Evolutionary conservation across 2,888 invertebrate genomes (phyloP), one percentile per base, ranked within the genome.

Genomic region (Opisthograptis luteolata): DNA sequence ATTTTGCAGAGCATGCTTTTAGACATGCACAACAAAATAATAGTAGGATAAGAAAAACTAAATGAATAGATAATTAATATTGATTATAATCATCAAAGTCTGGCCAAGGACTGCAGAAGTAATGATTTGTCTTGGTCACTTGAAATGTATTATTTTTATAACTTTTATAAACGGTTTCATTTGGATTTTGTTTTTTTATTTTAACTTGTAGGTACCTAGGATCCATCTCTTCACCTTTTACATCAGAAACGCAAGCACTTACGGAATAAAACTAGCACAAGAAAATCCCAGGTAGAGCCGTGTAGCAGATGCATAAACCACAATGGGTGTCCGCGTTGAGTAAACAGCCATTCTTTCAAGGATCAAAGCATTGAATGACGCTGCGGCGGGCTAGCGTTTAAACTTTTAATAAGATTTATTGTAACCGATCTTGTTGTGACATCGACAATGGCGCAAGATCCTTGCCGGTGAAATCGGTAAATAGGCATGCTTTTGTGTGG

Each of bases 361-460:
- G 73, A 83, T 84, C 80, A 77, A 77, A 78, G 68, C 69, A 58
- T 73, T 85, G 84, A 86, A 87, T 85, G 76, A 76, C 73, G 70
- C 72, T 79, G 81, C 78, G 85, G 80, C 79, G 75, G 76, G 68
- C 62, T 58, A 72, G 78, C 75, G 74, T 82, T 79, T 89, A 88
- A 72, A 77, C 75, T 74, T 82, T 79, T 89, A 88, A 89, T 89
- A 89, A 89, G 89, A 89, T 90, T 90, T 90, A 90, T 90, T 89
- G 89, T 87, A 87, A 88, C 87, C 76, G 89, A 90, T 90, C 89
- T 79, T 90, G 89, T 90, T 90, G 86, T 90, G 89, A 89, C 89
- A 87, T 73, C 73, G 70, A 87, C 87, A 88, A 89, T 84, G 66
- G 82, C 64, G 67, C 66, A 58, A 64, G 66, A 70, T 80, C 78